A percentile compares a stretch with the other conserved stretches of the same genome.
Evolutionary conservation across 2,888 invertebrate species (phyloP).

Genomic region (Balanococcus diminutus): DNA sequence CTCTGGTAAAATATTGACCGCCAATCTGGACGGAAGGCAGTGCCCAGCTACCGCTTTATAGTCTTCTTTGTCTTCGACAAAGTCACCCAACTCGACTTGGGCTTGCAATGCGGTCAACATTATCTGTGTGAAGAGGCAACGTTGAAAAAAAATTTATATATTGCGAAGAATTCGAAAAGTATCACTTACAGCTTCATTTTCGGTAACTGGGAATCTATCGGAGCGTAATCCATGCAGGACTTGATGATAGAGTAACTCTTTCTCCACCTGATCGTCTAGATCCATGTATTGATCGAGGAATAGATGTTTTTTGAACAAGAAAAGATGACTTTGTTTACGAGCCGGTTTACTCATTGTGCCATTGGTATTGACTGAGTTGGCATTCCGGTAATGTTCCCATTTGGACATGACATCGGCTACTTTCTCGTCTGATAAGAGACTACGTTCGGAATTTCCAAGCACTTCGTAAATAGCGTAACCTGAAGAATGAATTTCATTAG

Average conservation of each 20-base stretch:
- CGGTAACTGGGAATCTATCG: slow-evolving; percentile 89
- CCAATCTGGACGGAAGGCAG: slow-evolving; percentile 82
- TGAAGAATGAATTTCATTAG: slow-evolving; percentile 58
- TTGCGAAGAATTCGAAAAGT: background rate
- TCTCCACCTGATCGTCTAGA: slow-evolving; percentile 84
- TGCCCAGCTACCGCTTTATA: slow-evolving; percentile 75
- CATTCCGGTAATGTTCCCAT: slow-evolving; percentile 87
- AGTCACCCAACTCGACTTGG: slow-evolving; percentile 89
- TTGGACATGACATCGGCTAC: slow-evolving; percentile 93
- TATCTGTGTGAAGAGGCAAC: slow-evolving; percentile 67
- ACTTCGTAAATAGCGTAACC: slow-evolving; percentile 94
- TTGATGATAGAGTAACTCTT: slow-evolving; percentile 92
- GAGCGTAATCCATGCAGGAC: slow-evolving; percentile 87
- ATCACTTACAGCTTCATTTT: slow-evolving; percentile 86
- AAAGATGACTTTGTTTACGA: slow-evolving; percentile 66
- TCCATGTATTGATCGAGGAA: slow-evolving; percentile 81
- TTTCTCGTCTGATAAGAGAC: slow-evolving; percentile 83
- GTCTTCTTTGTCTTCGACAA: slow-evolving; percentile 69
- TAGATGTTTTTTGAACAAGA: slow-evolving; percentile 81
- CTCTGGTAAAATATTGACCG: slow-evolving; percentile 77
- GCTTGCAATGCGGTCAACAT: slow-evolving; percentile 93
- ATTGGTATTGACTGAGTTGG: slow-evolving; percentile 67
- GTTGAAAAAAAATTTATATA: slow-evolving; percentile 27
- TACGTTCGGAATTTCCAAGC: slow-evolving; percentile 83
- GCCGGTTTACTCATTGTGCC: slow-evolving; percentile 59